phyloP scores from a whole-genome alignment of 2,888 invertebrate species.

The Nezara viridula region DNA sequence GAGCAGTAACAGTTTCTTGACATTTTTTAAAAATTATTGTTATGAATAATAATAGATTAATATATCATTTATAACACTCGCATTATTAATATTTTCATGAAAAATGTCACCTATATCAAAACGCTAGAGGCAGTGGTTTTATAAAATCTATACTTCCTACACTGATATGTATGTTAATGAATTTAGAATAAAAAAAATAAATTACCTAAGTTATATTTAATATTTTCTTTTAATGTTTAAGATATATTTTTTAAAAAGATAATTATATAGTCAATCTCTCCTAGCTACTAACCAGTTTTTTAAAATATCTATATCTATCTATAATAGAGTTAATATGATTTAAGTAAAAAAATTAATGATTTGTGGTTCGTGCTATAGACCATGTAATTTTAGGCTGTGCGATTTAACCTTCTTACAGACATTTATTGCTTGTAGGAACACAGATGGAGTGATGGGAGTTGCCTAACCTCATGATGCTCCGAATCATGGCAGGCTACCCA shows the following conservation, averaged over 20 bases:
- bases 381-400: too few relatives aligned
- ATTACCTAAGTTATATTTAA: background rate
- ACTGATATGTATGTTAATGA: slow-evolving; percentile 3
- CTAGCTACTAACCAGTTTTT: background rate
- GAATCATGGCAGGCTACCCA: too few relatives aligned
- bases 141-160: background rate
- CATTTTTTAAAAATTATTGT: background rate
- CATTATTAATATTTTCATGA: too few relatives aligned
- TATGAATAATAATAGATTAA: too few relatives aligned
- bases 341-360: background rate
- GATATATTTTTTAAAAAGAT: background rate
- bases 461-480: too few relatives aligned
- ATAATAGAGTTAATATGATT: background rate
- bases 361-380: background rate
- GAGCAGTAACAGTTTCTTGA: background rate
- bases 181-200: background rate
- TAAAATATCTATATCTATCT: background rate
- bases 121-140: background rate
- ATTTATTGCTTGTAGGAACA: too few relatives aligned
- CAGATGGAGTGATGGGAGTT: too few relatives aligned
- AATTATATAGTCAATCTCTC: background rate
- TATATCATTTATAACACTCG: too few relatives aligned
- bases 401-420: too few relatives aligned
- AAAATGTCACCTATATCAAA: background rate
- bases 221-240: background rate